Conservation (phyloP, 2,113 vertebrate species). For the Cichladusa arquata region DNA sequence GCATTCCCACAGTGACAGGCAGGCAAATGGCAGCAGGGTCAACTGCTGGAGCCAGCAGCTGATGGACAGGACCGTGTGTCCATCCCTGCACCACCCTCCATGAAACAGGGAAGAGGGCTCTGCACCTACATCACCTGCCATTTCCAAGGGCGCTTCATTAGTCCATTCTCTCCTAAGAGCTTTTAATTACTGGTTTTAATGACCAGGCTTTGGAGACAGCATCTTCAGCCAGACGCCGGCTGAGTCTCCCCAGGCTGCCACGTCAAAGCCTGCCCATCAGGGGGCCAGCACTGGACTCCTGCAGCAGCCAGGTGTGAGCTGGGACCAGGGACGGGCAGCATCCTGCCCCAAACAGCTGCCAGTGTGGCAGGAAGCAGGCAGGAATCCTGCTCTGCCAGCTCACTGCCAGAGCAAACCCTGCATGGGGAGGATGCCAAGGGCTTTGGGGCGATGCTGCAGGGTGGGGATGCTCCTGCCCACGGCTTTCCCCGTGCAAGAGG, state of each 20-base stretch:
- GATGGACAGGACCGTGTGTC: background rate
- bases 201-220: background rate
- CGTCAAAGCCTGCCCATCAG: background rate
- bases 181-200: background rate
- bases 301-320: background rate
- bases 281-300: background rate
- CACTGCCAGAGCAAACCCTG: background rate
- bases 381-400: conserved; percentile 18
- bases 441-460: background rate
- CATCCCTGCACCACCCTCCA: background rate
- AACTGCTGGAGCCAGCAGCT: fast-evolving
- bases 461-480: background rate
- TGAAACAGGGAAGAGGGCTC: fast-evolving
- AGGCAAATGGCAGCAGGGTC: background rate
- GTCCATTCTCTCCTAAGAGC: background rate
- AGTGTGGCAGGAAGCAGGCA: background rate
- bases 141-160: background rate
- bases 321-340: background rate
- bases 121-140: background rate
- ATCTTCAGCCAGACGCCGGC: fast-evolving
- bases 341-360: fast-evolving
- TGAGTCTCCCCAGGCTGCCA: background rate
- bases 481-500: fast-evolving
- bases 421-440: background rate
- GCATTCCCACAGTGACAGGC: background rate